Base-by-base conservation (phyloP, 1,140 invertebrate species). In the Drosophila ananassae region DNA sequence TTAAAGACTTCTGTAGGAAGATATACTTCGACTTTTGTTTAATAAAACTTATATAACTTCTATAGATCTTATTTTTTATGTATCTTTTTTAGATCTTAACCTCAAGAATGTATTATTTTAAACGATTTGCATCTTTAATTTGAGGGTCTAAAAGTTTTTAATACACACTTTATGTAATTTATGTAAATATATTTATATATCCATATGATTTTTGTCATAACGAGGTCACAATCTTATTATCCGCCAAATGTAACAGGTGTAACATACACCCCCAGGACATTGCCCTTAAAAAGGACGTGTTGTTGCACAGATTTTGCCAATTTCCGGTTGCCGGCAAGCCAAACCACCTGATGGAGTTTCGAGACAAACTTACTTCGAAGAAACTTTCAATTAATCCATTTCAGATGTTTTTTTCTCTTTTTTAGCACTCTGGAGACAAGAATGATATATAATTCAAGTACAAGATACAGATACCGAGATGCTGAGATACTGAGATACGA, bases 301-400 rank as follows among this genome's bases (percentile, higher is more conserved):
- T 62, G 50, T 10, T 73, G 68, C 57, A 17, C 39, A 54, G 48
- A 73, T 73, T 73, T 44, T 13, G 58, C 48, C 57, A 73, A 73
- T 73, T 50, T 69, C 63, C 64, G 32, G 44, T 30, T 17, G 10
- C 25, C 50, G 17, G 17, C 30, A 5, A 13, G 41, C 39, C 47
- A 25, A 69, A 50, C 41, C 52, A 71, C 67, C 67, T 71, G 67
- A 69, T 50, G 44, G 63, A 48, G 22, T 30, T 32, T 32, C 25
- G 67, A 56, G 39, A 12, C 46, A 39, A 69, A 32, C 44, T 50
- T 69, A 69, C 51, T 32, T 41, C 34, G 60, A 7, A 13, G 41
- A 44, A 55, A 30, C 52, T 44, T 46, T 46, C 52, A 69, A 74
- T 75, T 71, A 61, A 83, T 75, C 48, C 22, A 47, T 46, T 67